Evolutionary conservation across 2,113 vertebrate genomes (phyloP), one percentile per base, ranked within the genome.

Genomic region (Mionectes macconnelli): DNA sequence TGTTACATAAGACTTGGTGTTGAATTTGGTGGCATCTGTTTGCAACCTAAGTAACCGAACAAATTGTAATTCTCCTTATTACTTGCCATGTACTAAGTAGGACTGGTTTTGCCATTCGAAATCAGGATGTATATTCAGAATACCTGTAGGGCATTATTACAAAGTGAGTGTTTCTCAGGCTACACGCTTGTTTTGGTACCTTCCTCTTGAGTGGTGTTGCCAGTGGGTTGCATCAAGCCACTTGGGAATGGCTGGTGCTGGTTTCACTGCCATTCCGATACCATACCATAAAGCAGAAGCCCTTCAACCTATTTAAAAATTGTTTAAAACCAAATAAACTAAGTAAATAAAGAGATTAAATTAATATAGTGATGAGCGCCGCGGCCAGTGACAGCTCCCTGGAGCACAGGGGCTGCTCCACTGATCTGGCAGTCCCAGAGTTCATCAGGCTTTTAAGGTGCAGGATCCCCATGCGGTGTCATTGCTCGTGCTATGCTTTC

Each of bases 361-460:
- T 62, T 45, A 11, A 45, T 0, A 0, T 22, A 20, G 53, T 57
- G 79, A 20, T 56, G 79, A n/a, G 57, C 53, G 37, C 74, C 62
- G 11, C 3, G 30, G 44, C 27, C 60, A 33, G 59, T 33, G 76
- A 31, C 5, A 12, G 6, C n/a, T 64, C 37, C 37, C 10, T 52
- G 70, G 40, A 28, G 16, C 6, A 6, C 30, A 50, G 20, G 42
- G 64, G 53, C 74, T 45, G 45, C 69, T 81, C 39, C 4, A 0
- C 72, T 75, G 18, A 2, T 22, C 40, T 42, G 3, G 0, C 57
- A 8, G 37, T 35, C 31, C 77, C 0, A 1, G 14, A 31, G 8
- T 39, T 80, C 45, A 45, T 22, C 9, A 31, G 70, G 55, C 56
- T 74, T 50, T 77, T 30, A 42, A 17, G 42, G 0, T 22, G 72